A percentile compares a stretch with the other conserved stretches of the same genome.
Evolutionary conservation across 2,888 invertebrate species (phyloP).

Genomic region (Acrobasis suavella): DNA sequence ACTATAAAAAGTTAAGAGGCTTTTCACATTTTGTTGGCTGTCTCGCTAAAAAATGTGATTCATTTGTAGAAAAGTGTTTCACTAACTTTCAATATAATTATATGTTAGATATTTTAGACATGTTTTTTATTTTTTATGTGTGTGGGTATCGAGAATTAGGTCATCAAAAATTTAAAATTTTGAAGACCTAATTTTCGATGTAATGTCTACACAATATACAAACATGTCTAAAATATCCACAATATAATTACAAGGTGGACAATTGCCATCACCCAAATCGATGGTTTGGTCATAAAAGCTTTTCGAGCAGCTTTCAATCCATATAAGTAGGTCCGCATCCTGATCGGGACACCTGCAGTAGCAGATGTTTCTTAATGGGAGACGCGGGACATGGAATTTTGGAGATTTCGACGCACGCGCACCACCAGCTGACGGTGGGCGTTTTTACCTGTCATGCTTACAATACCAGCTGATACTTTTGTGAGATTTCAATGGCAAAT

Average conservation of each 20-base stretch:
- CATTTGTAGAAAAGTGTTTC: no score
- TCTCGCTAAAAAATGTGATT: no score
- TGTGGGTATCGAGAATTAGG: no score
- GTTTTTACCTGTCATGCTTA: conserved; percentile 14
- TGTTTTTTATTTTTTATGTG: no score
- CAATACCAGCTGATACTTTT: conserved; percentile 19
- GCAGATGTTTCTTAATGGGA: conserved; percentile 69
- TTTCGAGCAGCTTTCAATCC: background rate
- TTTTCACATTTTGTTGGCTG: no score
- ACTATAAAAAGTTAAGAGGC: background rate
- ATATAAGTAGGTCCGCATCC: conserved; percentile 21
- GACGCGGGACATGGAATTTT: conserved; percentile 55
- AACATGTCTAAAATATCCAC: no score
- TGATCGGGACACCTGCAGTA: conserved; percentile 58
- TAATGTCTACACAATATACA: no score
- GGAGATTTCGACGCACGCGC: conserved; percentile 62
- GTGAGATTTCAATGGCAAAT: conserved; percentile 6
- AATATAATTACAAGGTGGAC: no score
- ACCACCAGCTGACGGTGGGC: conserved; percentile 62
- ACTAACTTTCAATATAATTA: no score
- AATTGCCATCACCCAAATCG: background rate
- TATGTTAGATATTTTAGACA: no score
- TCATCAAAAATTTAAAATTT: no score
- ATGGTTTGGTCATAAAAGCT: background rate
- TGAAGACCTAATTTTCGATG: no score